Conservation (phyloP, 2,113 vertebrate genomes). For the Oncorhynchus mykiss region DNA sequence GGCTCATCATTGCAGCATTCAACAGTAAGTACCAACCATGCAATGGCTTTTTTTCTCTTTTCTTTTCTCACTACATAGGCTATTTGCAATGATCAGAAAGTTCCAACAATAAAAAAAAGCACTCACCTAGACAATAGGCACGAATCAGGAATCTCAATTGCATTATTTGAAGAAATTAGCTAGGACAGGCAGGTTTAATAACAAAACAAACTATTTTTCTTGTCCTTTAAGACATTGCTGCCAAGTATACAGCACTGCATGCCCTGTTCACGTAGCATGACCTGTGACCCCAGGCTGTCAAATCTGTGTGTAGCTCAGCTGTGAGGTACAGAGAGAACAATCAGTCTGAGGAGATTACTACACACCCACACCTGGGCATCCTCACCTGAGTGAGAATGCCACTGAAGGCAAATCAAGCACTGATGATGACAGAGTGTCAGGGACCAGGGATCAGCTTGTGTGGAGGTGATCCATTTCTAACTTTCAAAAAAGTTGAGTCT, state of each 20-base stretch:
- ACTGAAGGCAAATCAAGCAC: constrained; percentile 16
- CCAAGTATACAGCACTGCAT: neutral
- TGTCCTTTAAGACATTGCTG: too few species aligned
- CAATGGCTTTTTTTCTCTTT: neutral
- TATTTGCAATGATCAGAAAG: neutral
- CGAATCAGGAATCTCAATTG: neutral
- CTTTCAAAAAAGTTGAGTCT: neutral
- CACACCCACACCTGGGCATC: constrained; percentile 23
- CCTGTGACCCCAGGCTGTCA: constrained; percentile 38
- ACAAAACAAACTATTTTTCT: too few species aligned
- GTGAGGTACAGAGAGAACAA: constrained; percentile 17
- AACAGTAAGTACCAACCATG: constrained; percentile 52
- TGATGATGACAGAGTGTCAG: neutral
- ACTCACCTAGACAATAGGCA: neutral
- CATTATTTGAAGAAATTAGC: too few species aligned
- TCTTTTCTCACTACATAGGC: neutral
- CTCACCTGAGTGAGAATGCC: neutral
- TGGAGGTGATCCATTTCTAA: neutral
- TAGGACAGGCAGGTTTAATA: too few species aligned
- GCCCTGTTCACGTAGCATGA: constrained; percentile 9
- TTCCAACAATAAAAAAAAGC: neutral
- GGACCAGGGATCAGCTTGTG: constrained; percentile 1
- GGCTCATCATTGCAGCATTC: constrained; percentile 21
- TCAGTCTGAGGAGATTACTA: constrained; percentile 15
- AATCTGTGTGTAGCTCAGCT: constrained; percentile 38